These are phyloP conservation scores for Micromesistius poutassou DNA, from an alignment of 2,797 vertebrate genomes.

Conservation along the genomic window DNA sequence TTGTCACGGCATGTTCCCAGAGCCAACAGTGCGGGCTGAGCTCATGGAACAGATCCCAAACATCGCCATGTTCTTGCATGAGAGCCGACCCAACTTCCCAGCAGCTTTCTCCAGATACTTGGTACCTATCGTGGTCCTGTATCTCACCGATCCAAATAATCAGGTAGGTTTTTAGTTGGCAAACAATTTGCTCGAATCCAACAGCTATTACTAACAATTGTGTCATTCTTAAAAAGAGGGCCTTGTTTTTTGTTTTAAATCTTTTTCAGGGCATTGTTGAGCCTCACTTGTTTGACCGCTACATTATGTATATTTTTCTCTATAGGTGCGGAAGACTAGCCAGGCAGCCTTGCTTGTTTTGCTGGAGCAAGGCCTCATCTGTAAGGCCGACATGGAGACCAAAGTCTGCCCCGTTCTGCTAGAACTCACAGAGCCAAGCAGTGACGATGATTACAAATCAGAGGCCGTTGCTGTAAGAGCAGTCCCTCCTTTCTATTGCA, in stretches of 20 bases:
- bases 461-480: conserved; percentile 83
- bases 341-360: conserved; percentile 86
- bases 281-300: neutral
- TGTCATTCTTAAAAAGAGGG: neutral
- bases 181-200: neutral
- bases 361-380: conserved; percentile 85
- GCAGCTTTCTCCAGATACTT: conserved; percentile 83
- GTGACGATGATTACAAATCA: conserved; percentile 85
- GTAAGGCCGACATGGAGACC: conserved; percentile 84
- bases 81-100: conserved; percentile 84
- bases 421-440: conserved; percentile 82
- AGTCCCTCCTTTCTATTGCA: neutral
- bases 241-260: neutral
- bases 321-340: conserved; percentile 88
- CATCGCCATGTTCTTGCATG: conserved; percentile 86
- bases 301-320: conserved; percentile 1
- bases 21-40: conserved; percentile 86
- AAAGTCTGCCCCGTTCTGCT: conserved; percentile 86
- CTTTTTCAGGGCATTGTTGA: neutral
- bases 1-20: conserved; percentile 60
- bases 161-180: conserved; percentile 71
- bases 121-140: conserved; percentile 81
- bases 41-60: conserved; percentile 91
- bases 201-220: neutral
- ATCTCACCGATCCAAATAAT: conserved; percentile 87